Percentiles rank a stretch among this genome's conserved stretches.
Evolutionary conservation across 2,888 invertebrate species (phyloP).

Genomic region (Platycheirus albimanus): DNA sequence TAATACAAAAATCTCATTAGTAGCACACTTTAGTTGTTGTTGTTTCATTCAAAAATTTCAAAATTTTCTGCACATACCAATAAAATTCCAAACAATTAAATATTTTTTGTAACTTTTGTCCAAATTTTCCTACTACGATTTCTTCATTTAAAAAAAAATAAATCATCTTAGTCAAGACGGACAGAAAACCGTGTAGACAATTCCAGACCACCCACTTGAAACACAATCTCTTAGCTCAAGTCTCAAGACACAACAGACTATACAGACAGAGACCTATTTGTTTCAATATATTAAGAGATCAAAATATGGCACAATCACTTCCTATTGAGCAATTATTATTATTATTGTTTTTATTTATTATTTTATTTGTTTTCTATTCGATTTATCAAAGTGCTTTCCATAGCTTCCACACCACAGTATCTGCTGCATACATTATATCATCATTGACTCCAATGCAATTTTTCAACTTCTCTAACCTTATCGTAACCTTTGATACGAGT

Average conservation of each 20-base stretch:
- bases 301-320: conserved; percentile 50
- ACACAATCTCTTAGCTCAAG: neutral
- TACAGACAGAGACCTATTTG: conserved; percentile 38
- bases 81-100: too few species aligned
- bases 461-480: conserved; percentile 58
- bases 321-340: conserved; percentile 55
- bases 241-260: neutral
- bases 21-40: too few species aligned
- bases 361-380: conserved; percentile 23
- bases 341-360: conserved; percentile 23
- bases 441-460: conserved; percentile 32
- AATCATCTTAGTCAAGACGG: too few species aligned
- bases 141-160: too few species aligned
- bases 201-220: conserved; percentile 9
- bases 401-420: conserved; percentile 20
- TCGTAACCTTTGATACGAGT: conserved; percentile 57
- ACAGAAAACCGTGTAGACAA: neutral
- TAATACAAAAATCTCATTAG: too few species aligned
- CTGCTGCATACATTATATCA: conserved; percentile 51
- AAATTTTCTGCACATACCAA: too few species aligned
- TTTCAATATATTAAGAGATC: conserved; percentile 54
- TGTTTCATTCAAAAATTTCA: too few species aligned
- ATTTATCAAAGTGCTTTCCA: conserved; percentile 33
- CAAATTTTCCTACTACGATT: too few species aligned
- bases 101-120: too few species aligned